These are phyloP conservation scores for Nothobranchius kuhntae DNA, from an alignment of 2,113 vertebrate genomes.

Conservation along the genomic window DNA sequence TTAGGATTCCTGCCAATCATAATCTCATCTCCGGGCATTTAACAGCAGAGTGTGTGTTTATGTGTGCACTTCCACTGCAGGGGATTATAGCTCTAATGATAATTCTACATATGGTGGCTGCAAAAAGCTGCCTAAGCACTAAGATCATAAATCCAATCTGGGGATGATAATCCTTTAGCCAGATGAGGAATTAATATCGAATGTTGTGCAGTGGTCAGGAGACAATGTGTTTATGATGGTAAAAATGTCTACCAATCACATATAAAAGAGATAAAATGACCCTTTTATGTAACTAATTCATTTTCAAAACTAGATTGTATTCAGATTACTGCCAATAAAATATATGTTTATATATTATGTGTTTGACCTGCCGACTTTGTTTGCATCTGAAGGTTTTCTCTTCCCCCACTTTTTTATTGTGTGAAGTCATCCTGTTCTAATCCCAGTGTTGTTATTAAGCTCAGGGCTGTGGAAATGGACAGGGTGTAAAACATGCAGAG, in stretches of 20 bases:
- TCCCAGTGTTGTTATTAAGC: slow-evolving; percentile 79
- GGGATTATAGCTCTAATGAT: slow-evolving; percentile 78
- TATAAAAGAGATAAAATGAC: too few species aligned
- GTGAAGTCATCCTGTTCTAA: slow-evolving; percentile 79
- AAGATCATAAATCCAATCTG: slow-evolving; percentile 81
- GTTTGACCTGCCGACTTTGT: slow-evolving; percentile 37
- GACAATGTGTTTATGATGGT: slow-evolving; percentile 41
- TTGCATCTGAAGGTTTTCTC: slow-evolving; percentile 32
- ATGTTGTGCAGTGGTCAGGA: slow-evolving; percentile 62
- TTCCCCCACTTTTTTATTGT: slow-evolving; percentile 59
- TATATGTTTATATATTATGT: slow-evolving; percentile 1
- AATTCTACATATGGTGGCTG: slow-evolving; percentile 81
- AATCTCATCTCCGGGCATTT: slow-evolving; percentile 46
- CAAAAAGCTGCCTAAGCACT: slow-evolving; percentile 78
- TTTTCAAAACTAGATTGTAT: neutral
- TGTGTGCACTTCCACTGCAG: slow-evolving; percentile 43
- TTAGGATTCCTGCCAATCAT: slow-evolving; percentile 49
- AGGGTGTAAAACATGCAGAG: slow-evolving; percentile 73
- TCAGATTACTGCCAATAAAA: slow-evolving; percentile 7
- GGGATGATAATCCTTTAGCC: slow-evolving; percentile 76
- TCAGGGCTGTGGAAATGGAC: slow-evolving; percentile 75
- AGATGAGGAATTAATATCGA: slow-evolving; percentile 78
- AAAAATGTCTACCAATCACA: slow-evolving; percentile 24
- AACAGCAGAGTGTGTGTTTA: slow-evolving; percentile 21
- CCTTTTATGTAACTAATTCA: neutral